phyloP scores from a whole-genome alignment of 2,797 vertebrate genomes.

The Rhinophrynus dorsalis region DNA sequence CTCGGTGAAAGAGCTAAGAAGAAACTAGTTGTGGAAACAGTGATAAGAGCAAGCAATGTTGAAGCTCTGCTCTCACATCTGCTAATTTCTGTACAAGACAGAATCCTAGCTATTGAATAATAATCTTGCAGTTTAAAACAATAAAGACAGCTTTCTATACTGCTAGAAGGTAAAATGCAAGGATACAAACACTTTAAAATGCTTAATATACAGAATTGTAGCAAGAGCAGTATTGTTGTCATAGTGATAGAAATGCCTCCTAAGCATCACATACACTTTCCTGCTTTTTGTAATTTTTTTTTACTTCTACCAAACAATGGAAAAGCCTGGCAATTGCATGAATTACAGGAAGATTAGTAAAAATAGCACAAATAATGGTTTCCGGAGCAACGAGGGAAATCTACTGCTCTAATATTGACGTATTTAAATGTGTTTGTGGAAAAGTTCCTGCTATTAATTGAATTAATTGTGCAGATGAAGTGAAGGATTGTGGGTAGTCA shows the following conservation, averaged over 20 bases:
- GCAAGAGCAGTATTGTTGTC: background rate
- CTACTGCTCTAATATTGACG: conserved; percentile 17
- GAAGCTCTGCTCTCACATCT: too few relatives aligned
- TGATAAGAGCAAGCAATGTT: too few relatives aligned
- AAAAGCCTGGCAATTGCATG: conserved; percentile 1
- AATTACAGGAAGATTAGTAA: conserved; percentile 23
- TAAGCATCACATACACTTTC: background rate
- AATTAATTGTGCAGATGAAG: conserved; percentile 2
- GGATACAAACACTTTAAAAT: too few relatives aligned
- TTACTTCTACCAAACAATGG: background rate
- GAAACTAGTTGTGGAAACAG: too few relatives aligned
- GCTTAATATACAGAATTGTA: too few relatives aligned
- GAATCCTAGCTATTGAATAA: too few relatives aligned
- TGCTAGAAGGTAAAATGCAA: too few relatives aligned
- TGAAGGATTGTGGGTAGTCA: background rate
- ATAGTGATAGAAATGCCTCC: background rate
- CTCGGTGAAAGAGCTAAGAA: too few relatives aligned
- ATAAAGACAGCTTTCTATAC: too few relatives aligned
- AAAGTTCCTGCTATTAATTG: conserved; percentile 15
- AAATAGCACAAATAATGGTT: conserved; percentile 38
- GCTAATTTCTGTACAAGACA: too few relatives aligned
- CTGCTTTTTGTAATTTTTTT: background rate
- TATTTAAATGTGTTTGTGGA: conserved; percentile 9
- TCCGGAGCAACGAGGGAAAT: conserved; percentile 31
- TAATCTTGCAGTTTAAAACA: too few relatives aligned